Conservation (phyloP, 2,113 vertebrate species). For the Oenanthe oenanthe region DNA sequence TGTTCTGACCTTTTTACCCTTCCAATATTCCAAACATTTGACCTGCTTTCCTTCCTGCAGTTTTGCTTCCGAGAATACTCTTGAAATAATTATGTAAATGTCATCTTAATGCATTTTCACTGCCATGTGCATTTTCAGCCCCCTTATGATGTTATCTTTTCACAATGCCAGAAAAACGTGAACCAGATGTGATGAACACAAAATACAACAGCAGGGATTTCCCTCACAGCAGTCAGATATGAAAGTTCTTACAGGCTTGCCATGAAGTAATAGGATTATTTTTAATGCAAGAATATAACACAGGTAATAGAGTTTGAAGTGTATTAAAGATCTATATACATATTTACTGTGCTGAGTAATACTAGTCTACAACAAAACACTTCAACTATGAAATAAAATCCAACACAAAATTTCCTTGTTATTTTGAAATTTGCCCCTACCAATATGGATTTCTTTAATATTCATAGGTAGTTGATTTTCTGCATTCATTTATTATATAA, state of each 20-base stretch:
- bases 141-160: conserved; percentile 45
- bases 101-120: conserved; percentile 51
- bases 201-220: conserved; percentile 41
- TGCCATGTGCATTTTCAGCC: background rate
- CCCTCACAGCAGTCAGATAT: background rate
- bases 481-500: background rate
- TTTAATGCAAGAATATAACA: background rate
- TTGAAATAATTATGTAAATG: conserved; percentile 68
- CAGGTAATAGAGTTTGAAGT: background rate
- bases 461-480: background rate
- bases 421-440: background rate
- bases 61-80: conserved; percentile 27
- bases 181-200: conserved; percentile 49
- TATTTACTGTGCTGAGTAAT: background rate
- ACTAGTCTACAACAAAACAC: background rate
- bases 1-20: conserved; percentile 50
- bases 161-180: conserved; percentile 31
- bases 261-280: background rate
- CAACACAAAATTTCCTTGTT: background rate
- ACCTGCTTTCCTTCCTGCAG: conserved; percentile 61
- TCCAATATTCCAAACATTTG: conserved; percentile 56
- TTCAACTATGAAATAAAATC: background rate
- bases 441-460: background rate
- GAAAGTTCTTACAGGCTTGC: background rate
- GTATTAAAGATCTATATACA: background rate